phyloP scores from a whole-genome alignment of 2,113 vertebrate genomes.

The Dipodomys ordii region DNA sequence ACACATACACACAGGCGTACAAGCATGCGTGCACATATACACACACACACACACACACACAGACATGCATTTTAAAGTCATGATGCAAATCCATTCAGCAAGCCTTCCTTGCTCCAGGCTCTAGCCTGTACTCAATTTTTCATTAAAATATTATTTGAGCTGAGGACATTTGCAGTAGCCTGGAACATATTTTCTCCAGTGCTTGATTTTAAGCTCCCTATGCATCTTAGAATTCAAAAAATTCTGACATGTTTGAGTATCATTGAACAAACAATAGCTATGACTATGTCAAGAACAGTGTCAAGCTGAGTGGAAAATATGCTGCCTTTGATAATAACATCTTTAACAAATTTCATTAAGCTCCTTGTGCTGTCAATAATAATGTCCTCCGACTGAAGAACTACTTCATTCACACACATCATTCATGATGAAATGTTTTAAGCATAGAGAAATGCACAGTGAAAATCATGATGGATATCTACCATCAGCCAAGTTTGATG shows the following conservation, averaged over 20 bases:
- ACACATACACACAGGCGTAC: too few relatives aligned
- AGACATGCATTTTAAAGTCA: conserved; percentile 63
- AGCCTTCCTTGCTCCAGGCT: conserved; percentile 26
- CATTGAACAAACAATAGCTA: conserved; percentile 41
- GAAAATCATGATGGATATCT: conserved; percentile 34
- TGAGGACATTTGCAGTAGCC: conserved; percentile 36
- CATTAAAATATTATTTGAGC: conserved; percentile 60
- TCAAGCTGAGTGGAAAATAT: conserved; percentile 16
- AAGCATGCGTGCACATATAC: too few relatives aligned
- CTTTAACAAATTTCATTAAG: conserved; percentile 61
- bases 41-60: background rate
- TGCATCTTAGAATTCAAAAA: conserved; percentile 39
- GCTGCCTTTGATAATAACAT: conserved; percentile 23
- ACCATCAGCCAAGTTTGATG: background rate
- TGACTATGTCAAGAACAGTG: background rate
- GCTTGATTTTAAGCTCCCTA: conserved; percentile 61
- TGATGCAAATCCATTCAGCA: conserved; percentile 34
- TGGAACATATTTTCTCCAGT: conserved; percentile 66
- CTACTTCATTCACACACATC: background rate
- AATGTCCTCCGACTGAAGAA: conserved; percentile 17
- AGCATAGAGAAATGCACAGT: conserved; percentile 3
- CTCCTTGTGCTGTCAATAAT: conserved; percentile 37
- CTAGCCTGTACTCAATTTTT: conserved; percentile 36
- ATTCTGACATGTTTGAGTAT: conserved; percentile 38
- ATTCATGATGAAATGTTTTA: conserved; percentile 12